A percentile compares a stretch with the other conserved stretches of the same genome.
phyloP scores from a whole-genome alignment of 2,113 vertebrate species.

The Malaclemys terrapin region DNA sequence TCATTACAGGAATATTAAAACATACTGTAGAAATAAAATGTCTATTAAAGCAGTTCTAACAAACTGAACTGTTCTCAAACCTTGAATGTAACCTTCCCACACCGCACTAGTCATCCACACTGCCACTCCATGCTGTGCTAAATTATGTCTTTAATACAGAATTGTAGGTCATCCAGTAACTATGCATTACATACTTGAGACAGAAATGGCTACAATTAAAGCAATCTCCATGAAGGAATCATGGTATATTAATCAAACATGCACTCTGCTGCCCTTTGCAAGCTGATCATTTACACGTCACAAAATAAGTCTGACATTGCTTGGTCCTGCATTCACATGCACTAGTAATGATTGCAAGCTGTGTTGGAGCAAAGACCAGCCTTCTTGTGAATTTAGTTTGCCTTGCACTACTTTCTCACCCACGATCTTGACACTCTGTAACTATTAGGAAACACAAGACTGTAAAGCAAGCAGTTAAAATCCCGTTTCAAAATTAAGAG shows the following conservation, averaged over 20 bases:
- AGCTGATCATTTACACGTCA: not conserved
- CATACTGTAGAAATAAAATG: not conserved
- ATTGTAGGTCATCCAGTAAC: not conserved
- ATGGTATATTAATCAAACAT: not conserved
- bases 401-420: not conserved
- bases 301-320: not conserved
- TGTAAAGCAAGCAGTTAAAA: not conserved
- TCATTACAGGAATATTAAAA: not conserved
- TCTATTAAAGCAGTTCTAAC: not conserved
- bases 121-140: not conserved
- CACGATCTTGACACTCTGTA: not conserved
- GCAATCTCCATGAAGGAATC: not conserved
- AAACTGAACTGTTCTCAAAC: not conserved
- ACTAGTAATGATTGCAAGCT: not conserved
- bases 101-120: not conserved
- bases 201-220: not conserved
- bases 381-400: not conserved
- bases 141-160: not conserved
- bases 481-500: not conserved
- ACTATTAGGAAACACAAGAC: not conserved
- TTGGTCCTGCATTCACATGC: not conserved
- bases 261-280: not conserved
- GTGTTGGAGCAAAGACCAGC: not conserved
- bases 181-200: accelerated
- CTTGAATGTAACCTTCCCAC: not conserved